Conservation (phyloP, 2,797 vertebrate genomes). For the Gymnothorax reevesii region DNA sequence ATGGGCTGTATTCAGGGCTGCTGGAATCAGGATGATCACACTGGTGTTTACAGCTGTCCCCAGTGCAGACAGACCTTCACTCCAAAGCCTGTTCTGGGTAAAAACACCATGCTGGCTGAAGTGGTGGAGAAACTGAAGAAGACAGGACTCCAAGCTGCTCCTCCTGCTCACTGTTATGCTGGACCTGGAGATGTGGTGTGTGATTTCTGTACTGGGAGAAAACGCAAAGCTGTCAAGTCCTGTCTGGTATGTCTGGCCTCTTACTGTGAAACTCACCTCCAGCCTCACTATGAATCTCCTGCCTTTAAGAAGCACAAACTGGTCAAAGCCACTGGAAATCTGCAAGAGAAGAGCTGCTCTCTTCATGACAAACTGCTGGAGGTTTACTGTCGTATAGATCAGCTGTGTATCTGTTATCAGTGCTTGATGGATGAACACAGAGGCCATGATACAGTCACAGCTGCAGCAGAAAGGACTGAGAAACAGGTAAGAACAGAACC, state of each 20-base stretch:
- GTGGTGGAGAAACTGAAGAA: slow-evolving; percentile 44
- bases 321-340: slow-evolving; percentile 10
- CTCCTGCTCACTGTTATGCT: neutral
- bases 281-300: slow-evolving; percentile 44
- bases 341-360: slow-evolving; percentile 27
- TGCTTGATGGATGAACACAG: slow-evolving; percentile 24
- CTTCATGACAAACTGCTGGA: slow-evolving; percentile 14
- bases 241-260: neutral
- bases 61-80: slow-evolving; percentile 59
- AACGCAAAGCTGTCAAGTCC: slow-evolving; percentile 45
- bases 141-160: neutral
- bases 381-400: slow-evolving; percentile 16
- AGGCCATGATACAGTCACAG: slow-evolving; percentile 21
- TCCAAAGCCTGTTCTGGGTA: slow-evolving; percentile 54
- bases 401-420: slow-evolving; percentile 23
- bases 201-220: slow-evolving; percentile 43
- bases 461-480: slow-evolving; percentile 7
- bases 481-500: neutral
- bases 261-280: slow-evolving; percentile 46
- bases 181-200: neutral
- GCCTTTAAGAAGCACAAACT: slow-evolving; percentile 53
- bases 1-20: slow-evolving; percentile 60
- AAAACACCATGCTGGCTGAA: neutral
- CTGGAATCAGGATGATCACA: slow-evolving; percentile 54
- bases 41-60: slow-evolving; percentile 54